Evolutionary conservation across 2,797 vertebrate genomes (phyloP).

Genomic region (Martes flavigula): DNA sequence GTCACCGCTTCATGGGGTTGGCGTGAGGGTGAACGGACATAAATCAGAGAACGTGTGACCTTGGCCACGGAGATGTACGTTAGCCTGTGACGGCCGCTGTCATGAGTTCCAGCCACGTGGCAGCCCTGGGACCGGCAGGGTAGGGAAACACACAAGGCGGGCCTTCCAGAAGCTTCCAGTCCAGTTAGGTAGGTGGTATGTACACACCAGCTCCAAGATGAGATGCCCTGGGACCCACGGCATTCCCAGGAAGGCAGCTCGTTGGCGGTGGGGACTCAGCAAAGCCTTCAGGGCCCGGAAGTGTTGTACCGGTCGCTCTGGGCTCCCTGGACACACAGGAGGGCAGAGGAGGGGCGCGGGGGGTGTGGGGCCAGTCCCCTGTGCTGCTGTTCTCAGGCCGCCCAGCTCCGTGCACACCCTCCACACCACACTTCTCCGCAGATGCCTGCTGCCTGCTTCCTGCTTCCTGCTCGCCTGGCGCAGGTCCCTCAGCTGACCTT

Average conservation of each 20-base stretch:
- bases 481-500: not conserved
- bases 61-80: rapidly evolving
- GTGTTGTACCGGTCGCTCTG: too few relatives aligned
- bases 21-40: rapidly evolving
- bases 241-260: not conserved
- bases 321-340: not conserved
- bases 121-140: not conserved
- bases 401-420: not conserved
- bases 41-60: rapidly evolving
- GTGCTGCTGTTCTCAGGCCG: not conserved
- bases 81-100: rapidly evolving
- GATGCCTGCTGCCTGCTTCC: not conserved
- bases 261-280: rapidly evolving
- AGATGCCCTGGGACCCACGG: rapidly evolving
- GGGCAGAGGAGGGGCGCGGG: not conserved
- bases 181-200: not conserved
- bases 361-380: too few relatives aligned
- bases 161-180: not conserved
- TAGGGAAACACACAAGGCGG: not conserved
- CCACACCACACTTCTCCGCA: not conserved
- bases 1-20: rapidly evolving
- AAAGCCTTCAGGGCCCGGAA: not conserved
- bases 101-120: rapidly evolving
- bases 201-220: not conserved
- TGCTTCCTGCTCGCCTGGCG: not conserved